Evolutionary conservation across 2,888 invertebrate genomes (phyloP), one percentile per base, ranked within the genome.

Genomic region (Micropterix aruncella): DNA sequence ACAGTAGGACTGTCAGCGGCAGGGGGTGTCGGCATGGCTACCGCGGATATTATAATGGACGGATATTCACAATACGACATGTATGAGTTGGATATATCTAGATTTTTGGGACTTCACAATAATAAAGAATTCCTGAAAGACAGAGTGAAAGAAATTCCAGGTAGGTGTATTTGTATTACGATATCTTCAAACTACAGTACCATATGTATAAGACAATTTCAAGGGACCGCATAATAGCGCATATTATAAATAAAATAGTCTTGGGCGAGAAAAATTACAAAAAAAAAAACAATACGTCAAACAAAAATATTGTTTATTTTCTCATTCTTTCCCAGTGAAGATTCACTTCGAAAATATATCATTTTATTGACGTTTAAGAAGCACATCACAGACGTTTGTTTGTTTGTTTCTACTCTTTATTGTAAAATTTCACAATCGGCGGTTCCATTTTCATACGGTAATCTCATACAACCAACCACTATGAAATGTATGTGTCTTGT

Each of bases 1-100:
- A 92, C 94, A 0, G 85, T 91, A 19, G 96, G 96, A n/a, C 84
- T 95, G 40, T 88, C 90, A 1, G 88, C 92, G 5, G 92, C 94
- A 0, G 95, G 94, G 0, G 97, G 96, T 3, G 85, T 95, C n/a
- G 96, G 95, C 0, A 78, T 85, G 55, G 81, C 89, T 1, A 82
- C 93, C 0, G 88, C 87, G 0, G 90, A 95, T 60, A 79, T 89
- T 58, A 90, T 97, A 39, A 76, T 85, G 0, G 80, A 85, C 49
- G 89, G 89, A 0, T 79, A 80, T 50, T 82, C 90, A 0, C 78
- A 79, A 18, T 73, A 84, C 51, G 93, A 95, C 59, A 78, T 93
- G 69, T 89, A 93, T 62, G 85, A 88, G 54, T 64, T 93, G 44
- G 94, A 95, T 55, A 83, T 95, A 19, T 85, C 87, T 45, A 75